phyloP scores from a whole-genome alignment of 2,113 vertebrate species.

The Lonchura striata region DNA sequence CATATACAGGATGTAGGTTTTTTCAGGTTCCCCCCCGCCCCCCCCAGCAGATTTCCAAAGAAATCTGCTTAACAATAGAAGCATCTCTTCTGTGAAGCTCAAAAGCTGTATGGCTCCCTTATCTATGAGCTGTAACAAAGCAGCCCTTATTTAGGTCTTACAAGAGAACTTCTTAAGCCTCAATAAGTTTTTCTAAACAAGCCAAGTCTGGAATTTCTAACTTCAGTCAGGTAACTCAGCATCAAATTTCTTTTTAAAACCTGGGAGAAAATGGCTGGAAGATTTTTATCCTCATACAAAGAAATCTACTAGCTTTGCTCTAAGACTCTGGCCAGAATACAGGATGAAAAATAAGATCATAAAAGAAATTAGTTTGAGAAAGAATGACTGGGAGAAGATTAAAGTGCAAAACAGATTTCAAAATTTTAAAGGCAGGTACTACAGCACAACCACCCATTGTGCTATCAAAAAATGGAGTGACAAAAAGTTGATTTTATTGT shows the following conservation, averaged over 20 bases:
- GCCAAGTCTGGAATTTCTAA: not conserved
- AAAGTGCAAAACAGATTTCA: not conserved
- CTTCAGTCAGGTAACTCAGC: not conserved
- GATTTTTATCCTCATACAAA: not conserved
- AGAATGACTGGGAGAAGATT: not conserved
- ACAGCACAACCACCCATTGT: not conserved
- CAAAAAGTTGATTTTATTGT: not conserved
- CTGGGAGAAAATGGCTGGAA: not conserved
- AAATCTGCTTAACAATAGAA: not conserved
- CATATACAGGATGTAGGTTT: not conserved
- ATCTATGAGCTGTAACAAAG: not conserved
- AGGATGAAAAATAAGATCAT: not conserved
- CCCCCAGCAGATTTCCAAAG: not conserved
- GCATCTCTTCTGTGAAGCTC: not conserved
- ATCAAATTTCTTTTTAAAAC: conserved; percentile 8
- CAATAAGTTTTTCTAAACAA: not conserved
- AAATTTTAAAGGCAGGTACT: not conserved
- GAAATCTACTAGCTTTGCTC: not conserved
- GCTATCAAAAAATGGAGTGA: not conserved
- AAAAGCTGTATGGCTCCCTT: not conserved
- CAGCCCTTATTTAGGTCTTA: not conserved
- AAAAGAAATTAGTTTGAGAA: not conserved
- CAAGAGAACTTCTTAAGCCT: not conserved
- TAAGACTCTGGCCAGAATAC: not conserved
- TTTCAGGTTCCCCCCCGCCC: too few relatives aligned